Evolutionary conservation across 1,140 invertebrate species (phyloP), one percentile per base, ranked within the genome.

Genomic region (Dendrolimus punctatus): DNA sequence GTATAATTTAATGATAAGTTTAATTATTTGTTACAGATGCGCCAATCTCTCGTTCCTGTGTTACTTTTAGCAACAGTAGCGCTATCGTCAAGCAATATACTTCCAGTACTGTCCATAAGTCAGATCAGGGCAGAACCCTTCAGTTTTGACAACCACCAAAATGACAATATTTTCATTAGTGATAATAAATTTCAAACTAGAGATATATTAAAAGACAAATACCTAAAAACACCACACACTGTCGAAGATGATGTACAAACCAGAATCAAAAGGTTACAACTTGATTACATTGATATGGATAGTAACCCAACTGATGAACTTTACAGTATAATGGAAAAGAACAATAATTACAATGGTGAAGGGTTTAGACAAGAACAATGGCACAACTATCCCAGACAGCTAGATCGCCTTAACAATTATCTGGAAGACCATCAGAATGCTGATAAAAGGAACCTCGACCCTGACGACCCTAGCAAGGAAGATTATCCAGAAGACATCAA

Each of bases 381-480:
- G 80, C 80, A 81, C 47, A 81, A 84, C 52, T 84, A 84, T 59
- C 80, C 80, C 5, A 62, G 78, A 53, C 78, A 80, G 46, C 55
- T 84, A 8, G 78, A 84, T 61, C 80, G 80, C 37, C 80, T 84
- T n/a, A 69, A 84, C 53, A 68, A 66, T 40, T 65, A 67, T 48
- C 52, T 69, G 3, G 62, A 71, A 47, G 60, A 62, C 49, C 48
- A 68, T 5, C 54, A 69, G 52, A 55, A 56, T n/a, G 47, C 59
- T 38, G 61, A 73, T 39, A 53, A 66, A 48, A 47, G 53, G 50
- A 73, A 66, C 44, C 41, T 57, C 3, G 64, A 71, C 36, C 50
- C 54, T 6, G 62, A 60, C 38, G 66, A 68, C 23, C 55, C 54
- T 51, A 47, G 42, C 44, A 56, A 57, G 4, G 55, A 61, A 40